These are phyloP conservation scores for Philaethria dido DNA, from an alignment of 2,888 invertebrate species.

Conservation along the genomic window DNA sequence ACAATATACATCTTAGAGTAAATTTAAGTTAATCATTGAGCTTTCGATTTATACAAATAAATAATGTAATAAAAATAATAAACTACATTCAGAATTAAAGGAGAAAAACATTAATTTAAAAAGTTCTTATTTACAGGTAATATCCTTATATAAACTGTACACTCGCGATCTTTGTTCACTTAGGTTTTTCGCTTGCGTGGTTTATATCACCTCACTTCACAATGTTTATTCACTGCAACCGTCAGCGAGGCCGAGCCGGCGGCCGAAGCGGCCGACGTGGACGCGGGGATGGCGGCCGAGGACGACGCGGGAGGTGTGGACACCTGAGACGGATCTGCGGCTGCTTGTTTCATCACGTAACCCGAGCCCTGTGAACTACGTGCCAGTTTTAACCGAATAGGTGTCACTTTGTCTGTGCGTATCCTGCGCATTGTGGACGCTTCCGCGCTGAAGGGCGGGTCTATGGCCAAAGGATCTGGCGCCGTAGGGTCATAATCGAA, in stretches of 20 bases:
- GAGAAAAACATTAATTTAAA: constrained; percentile 55
- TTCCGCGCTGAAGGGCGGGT: constrained; percentile 71
- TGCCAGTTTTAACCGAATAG: constrained; percentile 92
- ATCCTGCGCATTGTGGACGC: constrained; percentile 80
- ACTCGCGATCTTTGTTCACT: constrained; percentile 36
- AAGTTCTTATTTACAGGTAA: constrained; percentile 61
- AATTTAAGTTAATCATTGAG: constrained; percentile 82
- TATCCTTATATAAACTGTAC: constrained; percentile 51
- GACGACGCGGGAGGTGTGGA: constrained; percentile 44
- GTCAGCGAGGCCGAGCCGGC: constrained; percentile 55
- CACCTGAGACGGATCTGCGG: constrained; percentile 48
- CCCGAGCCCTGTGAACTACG: constrained; percentile 91
- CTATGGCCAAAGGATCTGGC: constrained; percentile 75
- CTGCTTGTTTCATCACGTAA: constrained; percentile 83
- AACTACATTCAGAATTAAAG: constrained; percentile 60
- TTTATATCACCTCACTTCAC: constrained; percentile 94
- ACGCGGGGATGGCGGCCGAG: constrained; percentile 51
- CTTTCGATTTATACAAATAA: constrained; percentile 83
- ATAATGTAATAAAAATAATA: constrained; percentile 69
- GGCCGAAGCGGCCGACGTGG: constrained; percentile 47
- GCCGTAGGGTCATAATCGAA: constrained; percentile 77
- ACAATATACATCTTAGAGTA: constrained; percentile 69
- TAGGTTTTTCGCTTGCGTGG: constrained; percentile 48
- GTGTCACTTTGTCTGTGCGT: constrained; percentile 88
- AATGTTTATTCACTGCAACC: constrained; percentile 89